Evolutionary conservation across 2,797 vertebrate genomes (phyloP), one percentile per base, ranked within the genome.

Genomic region (Knipowitschia caucasica): DNA sequence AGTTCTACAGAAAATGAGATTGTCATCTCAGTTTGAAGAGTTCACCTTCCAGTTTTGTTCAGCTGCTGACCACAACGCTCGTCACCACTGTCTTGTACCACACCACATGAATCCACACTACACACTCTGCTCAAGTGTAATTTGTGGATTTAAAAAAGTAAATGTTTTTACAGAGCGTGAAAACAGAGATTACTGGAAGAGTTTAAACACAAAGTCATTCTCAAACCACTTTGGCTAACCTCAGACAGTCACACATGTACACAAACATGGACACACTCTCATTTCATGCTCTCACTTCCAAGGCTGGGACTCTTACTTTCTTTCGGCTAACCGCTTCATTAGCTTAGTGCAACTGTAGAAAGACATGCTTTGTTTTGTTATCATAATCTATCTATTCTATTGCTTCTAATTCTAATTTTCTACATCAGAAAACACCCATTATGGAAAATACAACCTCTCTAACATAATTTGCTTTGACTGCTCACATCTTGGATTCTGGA

Each of bases 151-250:
- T 1, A 44, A 59, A 42, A 3, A 50, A 3, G 9, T 34, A 24
- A 56, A 53, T 51, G 29, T 60, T 15, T 55, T 43, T 64, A 50
- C 58, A 61, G 20, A 64, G 26, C 31, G 53, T 67, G 63, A 73
- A 73, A 77, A 69, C 56, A 70, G 55, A 59, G 64, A 58, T 83
- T 82, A 78, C 79, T 76, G 80, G 74, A 81, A 84, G 43, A 64
- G 38, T 58, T 27, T 53, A 38, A 43, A 64, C 29, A 55, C 35
- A 10, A 71, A 53, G 43, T 77, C 54, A 63, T 77, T 75, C 62
- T 62, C 67, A 72, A 71, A 84, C 77, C 74, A 62, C 81, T 54
- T 50, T 73, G 77, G 64, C 75, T 85, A 74, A 84, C 79, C 84
- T 79, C 81, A 83, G 54, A 56, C 17, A 56, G 33, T 51, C 56